Evolutionary conservation across 2,797 vertebrate species (phyloP), one percentile per base, ranked within the genome.

Genomic region (Lepilemur septentrionalis): DNA sequence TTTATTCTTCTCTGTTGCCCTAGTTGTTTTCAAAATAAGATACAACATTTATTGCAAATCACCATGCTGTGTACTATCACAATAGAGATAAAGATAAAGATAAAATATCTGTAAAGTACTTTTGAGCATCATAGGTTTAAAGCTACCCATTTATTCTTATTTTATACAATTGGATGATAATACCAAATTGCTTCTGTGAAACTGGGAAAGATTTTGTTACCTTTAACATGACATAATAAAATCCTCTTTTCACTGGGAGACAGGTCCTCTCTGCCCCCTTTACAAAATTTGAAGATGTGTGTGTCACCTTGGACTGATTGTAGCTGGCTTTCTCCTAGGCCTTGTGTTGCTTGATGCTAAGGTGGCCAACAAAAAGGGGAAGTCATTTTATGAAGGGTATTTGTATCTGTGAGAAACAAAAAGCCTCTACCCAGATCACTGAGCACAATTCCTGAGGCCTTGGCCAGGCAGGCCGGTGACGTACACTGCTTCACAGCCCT

Each of bases 1-100:
- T 96, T 82, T 55, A 78, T 89, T 69, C 73, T 92, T 95, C 67
- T 84, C 69, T 70, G 57, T 94, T 93, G 82, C 59, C 93, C 89
- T 89, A 6, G 25, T 78, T 87, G 75, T 90, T 95, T 91, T 91
- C 23, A 50, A 61, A 94, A 78, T 70, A 81, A 87, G 76, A 87
- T 80, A 50, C 4, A 84, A 87, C 30, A 41, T 89, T 94, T 80
- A 65, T 59, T 93, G 73, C 22, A 70, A 88, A 59, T 79, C 52
- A 72, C 32, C 50, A 32, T 32, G 52, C 52, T 18, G 20, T 15
- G 1, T 78, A 43, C 75, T n/a, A 41, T 89, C 63, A 69, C 82
- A 82, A 5, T 70, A 41, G 55, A 80, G 82, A 69, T 55, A 17
- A 63, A 57, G 86, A 69, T 55, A 17, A 63, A 57, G 41, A 81